Conservation (phyloP, 2,113 vertebrate genomes). For the Python bivittatus region DNA sequence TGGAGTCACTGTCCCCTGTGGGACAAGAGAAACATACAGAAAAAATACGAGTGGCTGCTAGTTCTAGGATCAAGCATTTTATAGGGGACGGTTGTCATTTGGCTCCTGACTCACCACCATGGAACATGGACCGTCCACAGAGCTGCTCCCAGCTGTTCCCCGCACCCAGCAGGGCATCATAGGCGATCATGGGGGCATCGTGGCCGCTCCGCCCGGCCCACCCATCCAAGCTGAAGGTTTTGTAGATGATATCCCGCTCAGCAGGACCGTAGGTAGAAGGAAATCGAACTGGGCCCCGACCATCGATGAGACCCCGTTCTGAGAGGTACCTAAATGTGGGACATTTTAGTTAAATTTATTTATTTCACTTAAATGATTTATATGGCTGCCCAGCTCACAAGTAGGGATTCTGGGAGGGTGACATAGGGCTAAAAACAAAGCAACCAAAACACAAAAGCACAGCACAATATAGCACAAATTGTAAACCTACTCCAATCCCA, state of each 20-base stretch:
- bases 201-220: constrained; percentile 84
- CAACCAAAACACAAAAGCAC: neutral
- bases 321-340: constrained; percentile 75
- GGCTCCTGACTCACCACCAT: constrained; percentile 74
- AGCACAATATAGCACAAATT: neutral
- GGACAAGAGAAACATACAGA: neutral
- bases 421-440: neutral
- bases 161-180: constrained; percentile 77
- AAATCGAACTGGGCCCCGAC: constrained; percentile 70
- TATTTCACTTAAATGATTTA: neutral
- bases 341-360: neutral
- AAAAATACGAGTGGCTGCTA: neutral
- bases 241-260: constrained; percentile 78
- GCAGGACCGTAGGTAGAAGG: constrained; percentile 70
- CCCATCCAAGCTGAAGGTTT: constrained; percentile 77
- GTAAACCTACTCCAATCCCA: neutral
- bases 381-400: neutral
- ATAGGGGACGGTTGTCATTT: neutral
- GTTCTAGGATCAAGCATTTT: neutral
- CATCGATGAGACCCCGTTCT: constrained; percentile 67
- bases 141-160: constrained; percentile 79
- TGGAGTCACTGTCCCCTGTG: constrained; percentile 83
- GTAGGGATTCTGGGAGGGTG: neutral
- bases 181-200: constrained; percentile 83
- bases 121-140: constrained; percentile 76